Base-by-base conservation (phyloP, 30 jellyfish, hydroid and myxozoan species). In the Turritopsis rubra region DNA sequence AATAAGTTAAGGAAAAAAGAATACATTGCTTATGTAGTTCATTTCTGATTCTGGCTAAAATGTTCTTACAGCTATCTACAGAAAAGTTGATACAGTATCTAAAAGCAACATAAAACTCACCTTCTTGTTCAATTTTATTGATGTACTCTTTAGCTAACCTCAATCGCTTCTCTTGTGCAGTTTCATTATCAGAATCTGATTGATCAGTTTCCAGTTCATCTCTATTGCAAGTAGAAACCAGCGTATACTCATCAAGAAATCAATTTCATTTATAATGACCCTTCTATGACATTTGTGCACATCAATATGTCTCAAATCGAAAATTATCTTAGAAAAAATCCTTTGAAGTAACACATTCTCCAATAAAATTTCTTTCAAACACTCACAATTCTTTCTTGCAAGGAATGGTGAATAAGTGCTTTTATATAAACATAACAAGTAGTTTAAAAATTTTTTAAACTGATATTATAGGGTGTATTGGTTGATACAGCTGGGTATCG, bases 101-200 rank as follows among this genome's bases (percentile, higher is more conserved):
- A 21, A 75, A 4, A 75, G 41, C 83, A 75, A 7, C 9, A n/a
- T 8, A 52, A 79, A 7, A 24, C 30, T n/a, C 84, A 88, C 98
- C 98, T 84, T 87, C 96, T 8, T 75, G 77, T 54, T 91, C 96
- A 7, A 91, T 84, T 85, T 83, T 84, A 65, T 83, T 83, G 66
- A 91, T 87, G 85, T 91, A 91, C 21, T 91, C 98, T 85, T 91
- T 91, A 21, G 98, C 98, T 30, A 91, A 72, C 52, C 98, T 75
- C 70, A 91, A 84, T 29, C 96, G 88, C 65, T 91, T 91, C 79
- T 87, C 96, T 80, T 91, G 98, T 21, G 98, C 98, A 17, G 98
- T 91, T 80, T 91, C 98, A 1, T 83, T 90, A 1, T 81, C 66
- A 17, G 95, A 79, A 17, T 53, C 93, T 80, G 87, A 52, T 30